Percentiles rank a stretch among this genome's conserved stretches.
phyloP scores from a whole-genome alignment of 2,113 vertebrate genomes.

The Nerophis lumbriciformis region DNA sequence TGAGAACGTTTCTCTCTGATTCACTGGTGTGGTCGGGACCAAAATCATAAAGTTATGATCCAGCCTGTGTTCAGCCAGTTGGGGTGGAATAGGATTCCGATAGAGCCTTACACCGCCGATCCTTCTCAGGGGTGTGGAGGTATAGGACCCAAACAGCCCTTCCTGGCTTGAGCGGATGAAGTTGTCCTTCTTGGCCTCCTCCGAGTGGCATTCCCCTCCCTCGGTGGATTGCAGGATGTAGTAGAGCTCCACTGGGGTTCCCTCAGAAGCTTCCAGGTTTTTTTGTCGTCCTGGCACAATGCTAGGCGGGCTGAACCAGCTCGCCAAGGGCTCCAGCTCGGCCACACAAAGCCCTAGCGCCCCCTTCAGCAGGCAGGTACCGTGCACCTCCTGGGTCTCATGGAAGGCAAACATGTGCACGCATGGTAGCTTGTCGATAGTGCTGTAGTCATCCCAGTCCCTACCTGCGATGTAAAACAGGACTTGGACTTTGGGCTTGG shows the following conservation, averaged over 20 bases:
- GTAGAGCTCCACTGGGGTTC: slow-evolving; percentile 87
- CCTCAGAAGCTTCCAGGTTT: slow-evolving; percentile 61
- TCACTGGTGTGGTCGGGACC: slow-evolving; percentile 81
- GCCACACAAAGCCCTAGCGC: slow-evolving; percentile 85
- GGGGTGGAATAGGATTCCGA: slow-evolving; percentile 68
- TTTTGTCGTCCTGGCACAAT: slow-evolving; percentile 77
- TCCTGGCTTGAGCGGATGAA: slow-evolving; percentile 81
- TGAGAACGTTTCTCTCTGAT: slow-evolving; percentile 82
- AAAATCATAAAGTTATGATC: slow-evolving; percentile 81
- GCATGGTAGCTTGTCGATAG: slow-evolving; percentile 80
- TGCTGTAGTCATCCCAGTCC: slow-evolving; percentile 84
- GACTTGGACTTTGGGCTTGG: slow-evolving; percentile 83
- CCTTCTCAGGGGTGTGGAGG: slow-evolving; percentile 73
- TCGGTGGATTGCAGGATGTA: slow-evolving; percentile 76
- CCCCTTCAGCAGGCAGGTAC: slow-evolving; percentile 79
- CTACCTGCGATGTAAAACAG: slow-evolving; percentile 85
- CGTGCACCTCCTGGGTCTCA: slow-evolving; percentile 85
- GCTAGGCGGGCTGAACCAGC: slow-evolving; percentile 80
- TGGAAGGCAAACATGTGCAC: slow-evolving; percentile 87
- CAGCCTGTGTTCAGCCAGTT: slow-evolving; percentile 77
- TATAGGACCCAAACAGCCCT: slow-evolving; percentile 66
- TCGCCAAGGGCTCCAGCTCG: slow-evolving; percentile 78
- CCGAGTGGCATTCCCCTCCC: slow-evolving; percentile 73
- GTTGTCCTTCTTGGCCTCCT: slow-evolving; percentile 77
- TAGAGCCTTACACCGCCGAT: slow-evolving; percentile 80